Base-by-base conservation (phyloP, 2,797 vertebrate genomes). In the Takifugu rubripes region DNA sequence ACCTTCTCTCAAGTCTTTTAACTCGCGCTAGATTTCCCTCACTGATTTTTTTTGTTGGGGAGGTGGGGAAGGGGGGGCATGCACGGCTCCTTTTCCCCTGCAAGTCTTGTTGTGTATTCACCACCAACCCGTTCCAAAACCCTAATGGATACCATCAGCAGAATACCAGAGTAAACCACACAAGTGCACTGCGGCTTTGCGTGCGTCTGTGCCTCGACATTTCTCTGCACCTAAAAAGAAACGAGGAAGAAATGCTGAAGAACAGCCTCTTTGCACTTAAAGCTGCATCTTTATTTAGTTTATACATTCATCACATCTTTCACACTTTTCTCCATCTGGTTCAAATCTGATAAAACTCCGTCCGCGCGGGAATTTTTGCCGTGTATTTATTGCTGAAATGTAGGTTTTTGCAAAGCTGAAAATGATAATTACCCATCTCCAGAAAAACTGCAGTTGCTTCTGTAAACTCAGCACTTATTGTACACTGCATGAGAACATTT, bases 161-260 rank as follows among this genome's bases (percentile, higher is more conserved):
- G 84, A 89, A 89, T 88, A 83, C 85, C 85, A 82, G 72, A 79
- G 79, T 71, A 83, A 87, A 87, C 84, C 86, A 58, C 85, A 85
- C 80, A 84, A 82, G 84, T 84, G 82, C 82, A 79, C 79, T 83
- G 84, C 81, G 80, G 85, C 77, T 83, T 78, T 61, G 52, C 71
- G 72, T 83, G 81, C 87, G 77, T 82, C 84, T 84, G 74, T 78
- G 73, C 74, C 61, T 82, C 68, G 5, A 49, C 10, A 56, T 78
- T 68, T 81, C 63, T 70, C 70, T 46, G 44, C 44, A n/a, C 44
- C 16, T 46, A 10, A 59, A 76, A 82, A 78, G 56, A 67, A 52
- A 47, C 5, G 12, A 14, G 36, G 36, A 40, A 40, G 36, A 11
- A 40, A 12, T 3, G 3, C 3, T 4, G 36, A 3, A 12, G 36